Evolutionary conservation across 2,113 vertebrate genomes (phyloP).

Genomic region (Vimba vimba): DNA sequence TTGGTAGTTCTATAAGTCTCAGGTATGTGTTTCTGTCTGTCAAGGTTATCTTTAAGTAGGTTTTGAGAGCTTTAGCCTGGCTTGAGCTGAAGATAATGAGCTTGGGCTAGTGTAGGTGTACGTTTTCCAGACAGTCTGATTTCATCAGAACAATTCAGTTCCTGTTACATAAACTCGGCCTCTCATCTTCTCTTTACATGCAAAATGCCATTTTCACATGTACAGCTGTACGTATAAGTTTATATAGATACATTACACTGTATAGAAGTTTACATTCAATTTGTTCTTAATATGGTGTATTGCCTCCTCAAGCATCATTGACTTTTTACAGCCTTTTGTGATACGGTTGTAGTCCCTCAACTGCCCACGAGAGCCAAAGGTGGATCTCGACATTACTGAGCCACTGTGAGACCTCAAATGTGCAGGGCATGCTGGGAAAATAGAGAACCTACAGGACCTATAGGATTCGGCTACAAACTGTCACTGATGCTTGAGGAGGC

Average conservation of each 20-base stretch:
- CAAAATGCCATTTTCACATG: not conserved
- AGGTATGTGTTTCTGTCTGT: conserved; percentile 11
- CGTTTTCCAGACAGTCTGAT: not conserved
- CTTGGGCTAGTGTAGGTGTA: conserved; percentile 5
- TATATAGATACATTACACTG: not conserved
- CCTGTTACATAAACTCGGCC: not conserved
- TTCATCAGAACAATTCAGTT: not conserved
- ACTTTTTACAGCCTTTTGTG: not conserved
- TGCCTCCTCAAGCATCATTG: not conserved
- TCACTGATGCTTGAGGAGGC: not conserved
- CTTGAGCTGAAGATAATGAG: conserved; percentile 19
- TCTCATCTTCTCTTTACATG: conserved; percentile 4
- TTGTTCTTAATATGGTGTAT: not conserved
- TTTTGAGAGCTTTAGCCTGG: conserved; percentile 25
- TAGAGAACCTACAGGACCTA: not conserved
- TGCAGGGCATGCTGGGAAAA: not conserved
- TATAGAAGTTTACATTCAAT: not conserved
- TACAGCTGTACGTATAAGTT: not conserved
- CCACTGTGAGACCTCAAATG: not conserved
- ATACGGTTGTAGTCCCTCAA: not conserved
- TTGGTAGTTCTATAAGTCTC: conserved; percentile 5
- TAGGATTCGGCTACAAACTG: not conserved
- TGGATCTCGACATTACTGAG: not conserved
- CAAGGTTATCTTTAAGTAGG: conserved; percentile 23
- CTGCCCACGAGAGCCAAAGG: not conserved